Evolutionary conservation across 2,113 vertebrate genomes (phyloP), one percentile per base, ranked within the genome.

Genomic region (Cephalopholis sonnerati): DNA sequence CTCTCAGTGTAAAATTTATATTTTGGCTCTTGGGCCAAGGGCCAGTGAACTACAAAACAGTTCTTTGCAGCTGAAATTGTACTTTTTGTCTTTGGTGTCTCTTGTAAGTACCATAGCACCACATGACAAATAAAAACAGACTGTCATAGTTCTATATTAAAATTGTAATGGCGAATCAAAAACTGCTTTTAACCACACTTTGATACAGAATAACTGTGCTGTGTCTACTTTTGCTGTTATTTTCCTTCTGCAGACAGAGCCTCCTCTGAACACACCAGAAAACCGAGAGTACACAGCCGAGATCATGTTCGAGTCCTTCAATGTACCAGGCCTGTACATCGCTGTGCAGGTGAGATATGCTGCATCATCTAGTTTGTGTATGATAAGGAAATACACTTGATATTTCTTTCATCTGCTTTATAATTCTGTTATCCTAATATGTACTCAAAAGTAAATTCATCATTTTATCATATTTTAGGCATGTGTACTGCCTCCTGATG

Each of bases 251-350:
- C 93, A 99, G 98, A 99, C 98, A 69, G 98, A 99, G 90, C 98
- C 98, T 88, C 98, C 98, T 66, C 93, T 99, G 88, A 99, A 99
- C 96, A 99, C 98, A 76, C 98, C 98, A 59, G 98, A 99, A 93
- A 99, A 99, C 89, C 95, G 98, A 88, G 98, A 99, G 95, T 99
- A 99, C 95, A 99, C 98, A 62, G 98, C 98, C 53, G 98, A 99
- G 96, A 99, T 99, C 93, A 99, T 99, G 98, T 99, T 99, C 0
- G 98, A 99, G 93, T 99, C 98, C 73, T 99, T 99, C 94, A 99
- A 99, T 7, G 97, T 99, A 62, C 98, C 98, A 10, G 98, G 98
- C 53, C 96, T 99, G 77, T 99, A 99, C 94, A 99, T 99, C 70
- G 98, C 98, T 81, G 98, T 99, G 88, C 98, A 99, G 98, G 98